phyloP scores from a whole-genome alignment of 1,140 invertebrate genomes.

The Pseudomyrmex sp. region DNA sequence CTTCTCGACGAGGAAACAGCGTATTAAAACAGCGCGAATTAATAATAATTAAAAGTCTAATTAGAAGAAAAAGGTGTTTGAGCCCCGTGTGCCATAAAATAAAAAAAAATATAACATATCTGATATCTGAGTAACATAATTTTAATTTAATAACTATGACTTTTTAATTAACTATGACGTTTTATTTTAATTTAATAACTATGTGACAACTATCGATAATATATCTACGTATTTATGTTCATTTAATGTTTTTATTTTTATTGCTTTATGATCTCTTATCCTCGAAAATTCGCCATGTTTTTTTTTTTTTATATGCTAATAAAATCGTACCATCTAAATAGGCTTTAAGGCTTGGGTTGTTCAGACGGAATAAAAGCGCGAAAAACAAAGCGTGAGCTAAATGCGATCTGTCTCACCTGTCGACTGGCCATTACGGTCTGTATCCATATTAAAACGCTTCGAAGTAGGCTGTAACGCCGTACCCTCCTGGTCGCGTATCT shows the following conservation, averaged over 20 bases:
- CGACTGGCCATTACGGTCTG: constrained; percentile 86
- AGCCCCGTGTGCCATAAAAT: background rate
- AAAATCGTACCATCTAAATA: background rate
- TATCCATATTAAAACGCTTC: constrained; percentile 86
- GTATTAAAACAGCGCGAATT: constrained; percentile 16
- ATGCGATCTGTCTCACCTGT: constrained; percentile 78
- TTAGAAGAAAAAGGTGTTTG: background rate
- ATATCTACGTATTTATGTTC: background rate
- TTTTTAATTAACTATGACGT: no score
- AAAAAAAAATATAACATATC: no score
- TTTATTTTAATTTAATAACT: background rate
- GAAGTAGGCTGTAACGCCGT: constrained; percentile 85
- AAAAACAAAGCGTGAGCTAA: background rate
- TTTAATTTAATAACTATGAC: background rate
- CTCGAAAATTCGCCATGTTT: background rate
- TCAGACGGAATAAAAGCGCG: background rate
- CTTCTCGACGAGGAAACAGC: constrained; percentile 75
- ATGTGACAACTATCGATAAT: background rate
- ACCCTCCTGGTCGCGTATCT: constrained; percentile 85
- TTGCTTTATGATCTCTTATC: no score
- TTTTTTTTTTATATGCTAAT: background rate
- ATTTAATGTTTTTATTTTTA: background rate
- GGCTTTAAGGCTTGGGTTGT: background rate
- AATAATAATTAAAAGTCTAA: constrained; percentile 41
- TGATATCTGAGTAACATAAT: background rate